A percentile compares a stretch with the other conserved stretches of the same genome.
phyloP scores from a whole-genome alignment of 1,140 invertebrate genomes.

The Melipona quadrifasciata region DNA sequence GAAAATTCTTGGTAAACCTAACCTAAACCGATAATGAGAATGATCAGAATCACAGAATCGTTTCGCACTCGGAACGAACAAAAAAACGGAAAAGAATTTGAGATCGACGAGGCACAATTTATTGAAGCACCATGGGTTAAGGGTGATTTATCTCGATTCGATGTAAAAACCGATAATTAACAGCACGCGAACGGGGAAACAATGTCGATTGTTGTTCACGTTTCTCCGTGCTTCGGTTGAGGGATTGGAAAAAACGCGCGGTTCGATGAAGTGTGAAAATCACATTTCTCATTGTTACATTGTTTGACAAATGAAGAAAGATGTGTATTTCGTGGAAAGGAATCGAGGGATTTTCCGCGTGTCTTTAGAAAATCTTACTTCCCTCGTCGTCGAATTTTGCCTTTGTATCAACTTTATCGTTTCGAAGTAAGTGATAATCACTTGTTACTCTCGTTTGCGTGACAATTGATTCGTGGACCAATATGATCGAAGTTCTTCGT shows the following conservation, averaged over 20 bases:
- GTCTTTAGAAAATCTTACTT: neutral
- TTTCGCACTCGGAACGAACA: constrained; percentile 8
- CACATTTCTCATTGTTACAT: neutral
- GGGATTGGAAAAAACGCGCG: neutral
- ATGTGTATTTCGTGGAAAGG: neutral
- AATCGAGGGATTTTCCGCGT: neutral
- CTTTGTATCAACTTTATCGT: neutral
- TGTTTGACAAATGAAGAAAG: neutral
- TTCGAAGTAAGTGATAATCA: neutral
- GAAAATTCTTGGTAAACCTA: neutral
- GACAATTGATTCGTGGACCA: neutral
- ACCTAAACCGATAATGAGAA: neutral
- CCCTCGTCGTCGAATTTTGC: too few relatives aligned
- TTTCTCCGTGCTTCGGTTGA: neutral
- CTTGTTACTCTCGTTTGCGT: neutral
- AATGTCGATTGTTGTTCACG: neutral
- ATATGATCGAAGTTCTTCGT: neutral
- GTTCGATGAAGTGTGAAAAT: neutral
- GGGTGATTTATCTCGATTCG: neutral
- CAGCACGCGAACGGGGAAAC: neutral
- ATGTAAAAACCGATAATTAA: neutral
- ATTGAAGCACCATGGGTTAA: constrained; percentile 12
- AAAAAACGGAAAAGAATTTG: neutral
- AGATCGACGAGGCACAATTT: constrained; percentile 14
- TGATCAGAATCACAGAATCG: constrained; percentile 1